Evolutionary conservation across 1,140 invertebrate genomes (phyloP).

Genomic region (Geopemphigus sp.): DNA sequence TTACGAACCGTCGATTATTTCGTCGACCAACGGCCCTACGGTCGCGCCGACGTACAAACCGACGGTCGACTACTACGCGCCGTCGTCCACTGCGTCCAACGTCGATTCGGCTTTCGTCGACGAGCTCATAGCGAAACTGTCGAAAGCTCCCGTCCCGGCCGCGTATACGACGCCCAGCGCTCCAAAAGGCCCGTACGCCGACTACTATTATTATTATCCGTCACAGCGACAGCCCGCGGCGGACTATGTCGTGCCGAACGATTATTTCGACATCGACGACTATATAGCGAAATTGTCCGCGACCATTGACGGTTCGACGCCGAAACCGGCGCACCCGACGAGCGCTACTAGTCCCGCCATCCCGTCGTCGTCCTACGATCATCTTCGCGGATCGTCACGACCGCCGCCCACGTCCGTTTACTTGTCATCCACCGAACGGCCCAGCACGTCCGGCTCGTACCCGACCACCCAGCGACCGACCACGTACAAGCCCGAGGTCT

Average conservation of each 20-base stretch:
- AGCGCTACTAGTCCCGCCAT: too few species aligned
- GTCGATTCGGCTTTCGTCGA: neutral
- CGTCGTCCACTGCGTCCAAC: neutral
- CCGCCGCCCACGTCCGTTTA: conserved; percentile 14
- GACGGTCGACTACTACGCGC: conserved; percentile 20
- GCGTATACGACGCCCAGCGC: neutral
- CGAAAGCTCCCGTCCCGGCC: neutral
- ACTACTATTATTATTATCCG: too few species aligned
- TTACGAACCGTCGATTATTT: neutral
- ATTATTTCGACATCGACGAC: conserved; percentile 22
- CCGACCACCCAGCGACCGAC: conserved; percentile 12
- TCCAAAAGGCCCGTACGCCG: too few species aligned
- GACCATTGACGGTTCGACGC: neutral
- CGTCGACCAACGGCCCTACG: neutral
- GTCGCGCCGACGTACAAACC: neutral
- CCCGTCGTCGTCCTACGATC: too few species aligned
- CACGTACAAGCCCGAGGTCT: conserved; percentile 4
- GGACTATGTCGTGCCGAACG: conserved; percentile 8
- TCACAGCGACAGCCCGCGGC: neutral
- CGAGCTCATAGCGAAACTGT: conserved; percentile 6
- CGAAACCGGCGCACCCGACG: neutral
- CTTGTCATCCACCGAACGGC: conserved; percentile 14
- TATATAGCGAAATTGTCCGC: neutral
- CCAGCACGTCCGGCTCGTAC: neutral
- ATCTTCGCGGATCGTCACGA: too few species aligned